These are phyloP conservation scores for Mastacembelus armatus DNA, from an alignment of 2,797 vertebrate species.

Conservation along the genomic window DNA sequence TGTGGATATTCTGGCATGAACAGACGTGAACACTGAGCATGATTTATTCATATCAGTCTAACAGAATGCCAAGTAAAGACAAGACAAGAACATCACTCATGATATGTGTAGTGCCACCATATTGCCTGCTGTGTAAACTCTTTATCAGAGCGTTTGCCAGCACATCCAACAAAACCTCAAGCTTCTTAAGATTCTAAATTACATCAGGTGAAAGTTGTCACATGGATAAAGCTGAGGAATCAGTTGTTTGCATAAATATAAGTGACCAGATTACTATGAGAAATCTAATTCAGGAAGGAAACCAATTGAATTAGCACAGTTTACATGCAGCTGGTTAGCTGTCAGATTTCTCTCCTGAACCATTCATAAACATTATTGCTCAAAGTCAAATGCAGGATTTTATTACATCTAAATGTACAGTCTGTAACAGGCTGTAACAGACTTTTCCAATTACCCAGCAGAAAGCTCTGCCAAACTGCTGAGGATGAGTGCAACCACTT, in stretches of 20 bases:
- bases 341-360: neutral
- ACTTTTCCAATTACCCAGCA: neutral
- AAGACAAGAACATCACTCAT: slow-evolving; percentile 72
- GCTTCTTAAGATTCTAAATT: slow-evolving; percentile 30
- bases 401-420: neutral
- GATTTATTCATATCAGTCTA: slow-evolving; percentile 62
- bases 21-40: slow-evolving; percentile 25
- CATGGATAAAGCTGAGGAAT: slow-evolving; percentile 1
- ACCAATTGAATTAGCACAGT: neutral
- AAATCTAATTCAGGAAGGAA: neutral
- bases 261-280: neutral
- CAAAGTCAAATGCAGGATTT: neutral
- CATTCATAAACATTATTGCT: neutral
- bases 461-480: neutral
- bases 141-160: slow-evolving; percentile 28
- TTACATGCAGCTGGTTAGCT: neutral
- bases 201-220: slow-evolving; percentile 2
- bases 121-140: slow-evolving; percentile 51
- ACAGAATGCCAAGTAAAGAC: slow-evolving; percentile 51
- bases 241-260: neutral
- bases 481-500: slow-evolving; percentile 13
- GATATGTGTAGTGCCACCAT: slow-evolving; percentile 54
- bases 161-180: slow-evolving; percentile 44
- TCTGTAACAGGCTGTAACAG: neutral
- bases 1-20: slow-evolving; percentile 20